Evolutionary conservation across 2,797 vertebrate species (phyloP).

Genomic region (Gadopsis marmoratus): DNA sequence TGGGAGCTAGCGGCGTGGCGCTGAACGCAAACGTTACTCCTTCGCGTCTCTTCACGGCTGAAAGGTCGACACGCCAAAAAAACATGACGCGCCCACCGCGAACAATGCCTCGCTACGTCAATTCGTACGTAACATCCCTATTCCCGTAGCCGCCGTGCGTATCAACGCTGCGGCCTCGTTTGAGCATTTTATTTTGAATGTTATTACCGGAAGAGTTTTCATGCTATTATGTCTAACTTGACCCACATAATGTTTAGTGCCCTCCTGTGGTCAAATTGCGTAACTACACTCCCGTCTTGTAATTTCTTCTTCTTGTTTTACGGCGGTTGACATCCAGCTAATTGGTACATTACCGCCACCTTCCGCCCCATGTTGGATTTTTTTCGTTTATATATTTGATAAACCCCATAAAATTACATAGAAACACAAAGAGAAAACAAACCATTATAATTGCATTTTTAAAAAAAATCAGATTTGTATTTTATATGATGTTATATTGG

Average conservation of each 20-base stretch:
- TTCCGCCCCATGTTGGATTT: too few relatives aligned
- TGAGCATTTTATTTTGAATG: not conserved
- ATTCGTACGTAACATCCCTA: not conserved
- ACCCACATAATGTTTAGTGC: not conserved
- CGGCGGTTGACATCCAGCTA: too few relatives aligned
- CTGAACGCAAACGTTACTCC: not conserved
- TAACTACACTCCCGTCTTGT: not conserved
- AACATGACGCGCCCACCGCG: not conserved
- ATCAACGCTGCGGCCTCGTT: rapidly evolving
- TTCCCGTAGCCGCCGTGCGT: not conserved
- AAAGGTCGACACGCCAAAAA: slow-evolving; percentile 22
- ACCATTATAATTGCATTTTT: too few relatives aligned
- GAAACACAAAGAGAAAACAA: too few relatives aligned
- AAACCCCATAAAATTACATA: too few relatives aligned
- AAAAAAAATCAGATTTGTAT: too few relatives aligned
- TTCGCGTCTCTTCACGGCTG: not conserved
- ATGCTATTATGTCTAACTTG: not conserved
- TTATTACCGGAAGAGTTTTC: not conserved
- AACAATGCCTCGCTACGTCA: not conserved
- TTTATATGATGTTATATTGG: too few relatives aligned
- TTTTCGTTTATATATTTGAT: too few relatives aligned
- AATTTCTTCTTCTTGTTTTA: too few relatives aligned
- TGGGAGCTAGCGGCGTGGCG: not conserved
- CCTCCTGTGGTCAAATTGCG: not conserved
- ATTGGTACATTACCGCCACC: too few relatives aligned